Conservation (phyloP, 1,140 invertebrate genomes). For the Watersipora subatra region DNA sequence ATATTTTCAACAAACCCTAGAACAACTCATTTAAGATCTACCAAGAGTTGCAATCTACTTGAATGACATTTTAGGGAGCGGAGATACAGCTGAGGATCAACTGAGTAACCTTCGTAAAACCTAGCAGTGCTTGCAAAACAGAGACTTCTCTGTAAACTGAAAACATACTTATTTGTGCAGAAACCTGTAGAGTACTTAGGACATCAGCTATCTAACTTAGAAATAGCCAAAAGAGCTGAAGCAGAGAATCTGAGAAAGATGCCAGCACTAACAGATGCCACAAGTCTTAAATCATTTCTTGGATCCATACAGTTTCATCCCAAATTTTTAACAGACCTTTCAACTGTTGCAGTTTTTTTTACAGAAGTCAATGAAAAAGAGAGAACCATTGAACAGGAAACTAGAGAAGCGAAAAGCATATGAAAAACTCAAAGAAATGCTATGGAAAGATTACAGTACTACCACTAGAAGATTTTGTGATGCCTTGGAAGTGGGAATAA, state of each 20-base stretch:
- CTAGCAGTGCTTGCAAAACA: neutral
- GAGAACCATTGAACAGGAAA: neutral
- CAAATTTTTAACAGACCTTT: conserved; percentile 9
- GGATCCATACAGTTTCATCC: conserved; percentile 7
- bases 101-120: neutral
- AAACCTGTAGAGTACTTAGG: neutral
- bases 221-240: neutral
- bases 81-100: conserved; percentile 1
- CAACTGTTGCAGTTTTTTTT: conserved; percentile 5
- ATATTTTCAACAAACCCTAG: conserved; percentile 4
- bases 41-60: conserved; percentile 5
- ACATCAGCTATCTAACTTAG: neutral
- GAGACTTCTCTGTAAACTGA: conserved; percentile 1
- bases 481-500: too few relatives aligned
- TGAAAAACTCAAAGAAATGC: too few relatives aligned
- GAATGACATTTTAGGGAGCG: conserved; percentile 2
- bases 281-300: conserved; percentile 6
- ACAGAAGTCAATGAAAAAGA: neutral
- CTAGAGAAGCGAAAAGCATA: neutral
- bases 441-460: too few relatives aligned
- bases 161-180: neutral
- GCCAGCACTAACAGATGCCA: neutral
- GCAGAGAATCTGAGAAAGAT: neutral
- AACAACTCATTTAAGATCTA: conserved; percentile 2
- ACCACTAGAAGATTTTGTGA: too few relatives aligned